phyloP scores from a whole-genome alignment of 1,140 invertebrate genomes.

The Saccostrea cuccullata region DNA sequence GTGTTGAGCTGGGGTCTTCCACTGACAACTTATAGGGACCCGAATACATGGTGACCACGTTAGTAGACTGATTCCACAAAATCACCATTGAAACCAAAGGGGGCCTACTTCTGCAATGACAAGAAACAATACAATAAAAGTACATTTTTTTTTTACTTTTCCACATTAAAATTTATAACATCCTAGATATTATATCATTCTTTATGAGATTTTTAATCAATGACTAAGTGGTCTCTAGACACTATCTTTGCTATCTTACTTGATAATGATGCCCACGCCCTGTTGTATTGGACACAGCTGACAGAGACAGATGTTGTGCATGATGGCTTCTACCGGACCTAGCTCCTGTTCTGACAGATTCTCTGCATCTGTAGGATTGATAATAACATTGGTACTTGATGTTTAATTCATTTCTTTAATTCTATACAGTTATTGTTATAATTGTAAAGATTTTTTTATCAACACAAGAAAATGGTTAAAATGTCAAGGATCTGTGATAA shows the following conservation, averaged over 20 bases:
- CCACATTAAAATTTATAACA: too few relatives aligned
- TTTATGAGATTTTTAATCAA: too few relatives aligned
- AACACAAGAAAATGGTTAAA: too few relatives aligned
- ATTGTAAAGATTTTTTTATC: too few relatives aligned
- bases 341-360: background rate
- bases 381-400: too few relatives aligned
- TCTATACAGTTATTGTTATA: too few relatives aligned
- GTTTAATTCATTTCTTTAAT: too few relatives aligned
- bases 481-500: too few relatives aligned
- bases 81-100: constrained; percentile 51
- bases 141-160: too few relatives aligned
- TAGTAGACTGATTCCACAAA: constrained; percentile 37
- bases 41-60: constrained; percentile 44
- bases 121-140: background rate
- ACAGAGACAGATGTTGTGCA: constrained; percentile 53
- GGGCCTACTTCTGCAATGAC: constrained; percentile 20
- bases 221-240: too few relatives aligned
- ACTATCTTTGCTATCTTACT: constrained; percentile 13
- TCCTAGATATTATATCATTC: too few relatives aligned
- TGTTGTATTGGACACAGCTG: constrained; percentile 47
- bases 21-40: constrained; percentile 48
- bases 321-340: constrained; percentile 7
- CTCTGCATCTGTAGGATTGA: background rate
- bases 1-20: constrained; percentile 40
- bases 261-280: constrained; percentile 54